Conservation (phyloP, 2,797 vertebrate species). For the Paramormyrops hopkinsi region DNA sequence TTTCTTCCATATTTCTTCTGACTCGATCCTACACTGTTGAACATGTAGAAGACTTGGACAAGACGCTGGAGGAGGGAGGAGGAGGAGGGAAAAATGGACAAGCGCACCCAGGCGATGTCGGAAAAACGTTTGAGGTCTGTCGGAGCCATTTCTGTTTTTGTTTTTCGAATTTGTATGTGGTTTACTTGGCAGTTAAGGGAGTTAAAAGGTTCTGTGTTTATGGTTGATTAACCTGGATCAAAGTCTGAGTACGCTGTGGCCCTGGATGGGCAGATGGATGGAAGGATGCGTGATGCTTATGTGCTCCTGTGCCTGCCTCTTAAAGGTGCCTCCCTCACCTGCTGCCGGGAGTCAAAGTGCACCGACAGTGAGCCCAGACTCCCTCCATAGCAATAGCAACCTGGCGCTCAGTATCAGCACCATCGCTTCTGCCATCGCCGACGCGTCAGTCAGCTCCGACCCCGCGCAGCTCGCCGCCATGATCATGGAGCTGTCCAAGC, state of each 20-base stretch:
- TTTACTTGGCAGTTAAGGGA: neutral
- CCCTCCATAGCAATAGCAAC: slow-evolving; percentile 41
- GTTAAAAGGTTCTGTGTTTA: neutral
- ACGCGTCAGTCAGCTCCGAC: slow-evolving; percentile 81
- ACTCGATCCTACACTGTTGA: neutral
- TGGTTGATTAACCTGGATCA: neutral
- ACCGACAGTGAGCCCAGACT: slow-evolving; percentile 31
- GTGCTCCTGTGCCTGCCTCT: neutral
- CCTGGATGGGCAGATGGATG: neutral
- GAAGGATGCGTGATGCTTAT: neutral
- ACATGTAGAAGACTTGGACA: slow-evolving; percentile 62
- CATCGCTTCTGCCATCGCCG: slow-evolving; percentile 85
- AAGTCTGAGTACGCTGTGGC: neutral
- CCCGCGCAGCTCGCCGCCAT: slow-evolving; percentile 84
- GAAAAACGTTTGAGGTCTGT: slow-evolving; percentile 30
- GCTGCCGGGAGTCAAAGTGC: neutral
- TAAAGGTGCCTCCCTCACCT: neutral
- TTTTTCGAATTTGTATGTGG: neutral
- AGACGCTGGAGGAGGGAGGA: slow-evolving; percentile 50
- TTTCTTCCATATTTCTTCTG: neutral
- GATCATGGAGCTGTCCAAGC: slow-evolving; percentile 82
- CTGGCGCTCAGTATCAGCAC: slow-evolving; percentile 79
- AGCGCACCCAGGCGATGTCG: slow-evolving; percentile 23
- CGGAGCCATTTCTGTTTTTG: neutral
- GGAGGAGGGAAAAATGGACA: slow-evolving; percentile 30